Base-by-base conservation (phyloP, 2,888 invertebrate species). In the Pyrrhosoma nymphula region DNA sequence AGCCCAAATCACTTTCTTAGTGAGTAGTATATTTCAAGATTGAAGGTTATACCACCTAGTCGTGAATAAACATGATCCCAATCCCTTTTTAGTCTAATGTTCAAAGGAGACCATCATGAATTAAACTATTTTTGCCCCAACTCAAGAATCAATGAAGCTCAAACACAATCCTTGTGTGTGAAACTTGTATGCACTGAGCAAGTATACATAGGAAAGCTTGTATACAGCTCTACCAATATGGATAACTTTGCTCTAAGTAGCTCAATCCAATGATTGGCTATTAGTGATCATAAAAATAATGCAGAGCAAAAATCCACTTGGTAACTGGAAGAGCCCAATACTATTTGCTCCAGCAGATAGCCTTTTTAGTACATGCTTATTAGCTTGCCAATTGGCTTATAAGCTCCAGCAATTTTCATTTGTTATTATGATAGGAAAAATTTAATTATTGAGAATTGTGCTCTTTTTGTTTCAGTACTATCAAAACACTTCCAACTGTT, bases 181-280 rank as follows among this genome's bases (percentile, higher is more conserved):
- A 69, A 93, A 93, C 69, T 93, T 63, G 93, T 93, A 93, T 75
- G 69, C 93, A 93, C 69, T 69, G 93, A 93, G 93, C 93, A 93
- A 93, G 93, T 93, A 93, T 93, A 93, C 93, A 93, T 93, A 93
- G 93, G 93, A 93, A 93, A 93, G 93, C 93, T 93, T 93, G 93
- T 93, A 69, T 93, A 93, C 93, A 93, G 69, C 93, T 93, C 93
- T 93, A 93, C 93, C 69, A 93, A 93, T 69, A 35, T 47, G 69
- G 69, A 93, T 75, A 69, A 69, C 23, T 93, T 75, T 93, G 93
- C 93, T 69, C 93, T 93, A 30, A 55, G 26, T 69, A 69, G 93
- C 93, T 69, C 69, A 93, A 75, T 69, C 47, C 69, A 93, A 93
- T 91, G 90, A 91, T 60, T 60, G 69, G 69, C 69, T 93, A 26